A percentile compares a stretch with the other conserved stretches of the same genome.
Conservation (phyloP, 1,140 invertebrate genomes). For the Polypedilum vanderplanki region DNA sequence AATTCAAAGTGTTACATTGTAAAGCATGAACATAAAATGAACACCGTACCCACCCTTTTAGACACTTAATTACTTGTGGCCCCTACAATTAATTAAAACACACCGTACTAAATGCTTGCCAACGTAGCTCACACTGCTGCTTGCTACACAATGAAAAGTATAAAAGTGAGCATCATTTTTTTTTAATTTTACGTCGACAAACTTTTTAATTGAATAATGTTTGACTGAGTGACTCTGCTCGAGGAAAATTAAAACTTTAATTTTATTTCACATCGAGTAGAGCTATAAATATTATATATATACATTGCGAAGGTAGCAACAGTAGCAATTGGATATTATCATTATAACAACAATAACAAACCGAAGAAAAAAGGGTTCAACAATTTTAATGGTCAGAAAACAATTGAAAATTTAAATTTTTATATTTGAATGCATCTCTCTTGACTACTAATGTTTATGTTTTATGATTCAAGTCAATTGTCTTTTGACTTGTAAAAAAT, state of each 20-base stretch:
- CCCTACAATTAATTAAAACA: not conserved
- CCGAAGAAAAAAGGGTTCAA: too few species aligned
- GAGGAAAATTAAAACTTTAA: not conserved
- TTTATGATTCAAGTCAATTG: too few species aligned
- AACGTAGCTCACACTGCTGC: not conserved
- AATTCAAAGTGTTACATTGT: not conserved
- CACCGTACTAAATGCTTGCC: not conserved
- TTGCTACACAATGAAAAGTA: not conserved
- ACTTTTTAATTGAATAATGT: conserved; percentile 27
- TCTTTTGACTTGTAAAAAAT: too few species aligned
- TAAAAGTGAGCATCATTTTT: not conserved
- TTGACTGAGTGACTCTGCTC: not conserved
- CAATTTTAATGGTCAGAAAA: too few species aligned
- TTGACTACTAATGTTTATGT: too few species aligned
- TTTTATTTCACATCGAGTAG: too few species aligned
- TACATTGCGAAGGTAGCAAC: not conserved
- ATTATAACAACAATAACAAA: too few species aligned
- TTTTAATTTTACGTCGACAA: not conserved
- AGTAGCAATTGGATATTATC: not conserved
- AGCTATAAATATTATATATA: not conserved
- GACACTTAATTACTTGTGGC: conserved; percentile 2
- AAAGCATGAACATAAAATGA: not conserved
- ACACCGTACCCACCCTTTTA: not conserved
- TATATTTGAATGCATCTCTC: too few species aligned
- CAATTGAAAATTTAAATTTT: too few species aligned